Conservation (phyloP, 2,113 vertebrate species). For the Burhinus bistriatus region DNA sequence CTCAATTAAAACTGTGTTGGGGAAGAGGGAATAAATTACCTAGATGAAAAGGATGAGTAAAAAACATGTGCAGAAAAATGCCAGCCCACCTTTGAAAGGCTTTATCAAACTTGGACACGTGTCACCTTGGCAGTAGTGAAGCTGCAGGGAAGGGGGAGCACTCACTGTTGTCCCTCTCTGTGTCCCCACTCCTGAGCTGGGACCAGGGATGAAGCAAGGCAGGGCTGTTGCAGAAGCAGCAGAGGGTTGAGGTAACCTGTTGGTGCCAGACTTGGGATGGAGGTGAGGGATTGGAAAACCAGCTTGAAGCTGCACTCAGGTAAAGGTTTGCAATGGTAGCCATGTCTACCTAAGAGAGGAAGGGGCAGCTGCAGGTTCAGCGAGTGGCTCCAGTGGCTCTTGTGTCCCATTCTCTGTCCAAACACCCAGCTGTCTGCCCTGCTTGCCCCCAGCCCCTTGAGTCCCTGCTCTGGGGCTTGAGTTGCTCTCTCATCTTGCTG, state of each 20-base stretch:
- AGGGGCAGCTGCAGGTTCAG: background rate
- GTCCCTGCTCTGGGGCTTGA: background rate
- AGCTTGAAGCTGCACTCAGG: background rate
- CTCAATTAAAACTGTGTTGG: conserved; percentile 37
- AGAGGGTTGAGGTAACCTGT: background rate
- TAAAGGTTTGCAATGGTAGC: background rate
- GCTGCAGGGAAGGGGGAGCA: background rate
- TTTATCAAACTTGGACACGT: background rate
- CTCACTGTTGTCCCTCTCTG: background rate
- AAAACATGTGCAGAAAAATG: background rate
- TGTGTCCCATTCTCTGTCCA: background rate
- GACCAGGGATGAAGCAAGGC: background rate
- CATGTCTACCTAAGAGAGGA: background rate
- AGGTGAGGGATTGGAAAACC: background rate
- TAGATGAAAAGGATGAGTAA: conserved; percentile 14
- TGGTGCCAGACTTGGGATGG: accelerated
- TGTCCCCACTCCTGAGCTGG: background rate
- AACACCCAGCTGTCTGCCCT: background rate
- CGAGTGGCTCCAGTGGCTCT: background rate
- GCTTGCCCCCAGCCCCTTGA: background rate
- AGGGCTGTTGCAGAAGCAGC: background rate
- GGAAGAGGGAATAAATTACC: conserved; percentile 31
- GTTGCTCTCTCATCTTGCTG: background rate
- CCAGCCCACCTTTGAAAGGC: conserved; percentile 19
- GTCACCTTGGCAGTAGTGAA: background rate